A percentile compares a stretch with the other conserved stretches of the same genome.
phyloP scores from a whole-genome alignment of 2,113 vertebrate genomes.

The Oxyura jamaicensis region DNA sequence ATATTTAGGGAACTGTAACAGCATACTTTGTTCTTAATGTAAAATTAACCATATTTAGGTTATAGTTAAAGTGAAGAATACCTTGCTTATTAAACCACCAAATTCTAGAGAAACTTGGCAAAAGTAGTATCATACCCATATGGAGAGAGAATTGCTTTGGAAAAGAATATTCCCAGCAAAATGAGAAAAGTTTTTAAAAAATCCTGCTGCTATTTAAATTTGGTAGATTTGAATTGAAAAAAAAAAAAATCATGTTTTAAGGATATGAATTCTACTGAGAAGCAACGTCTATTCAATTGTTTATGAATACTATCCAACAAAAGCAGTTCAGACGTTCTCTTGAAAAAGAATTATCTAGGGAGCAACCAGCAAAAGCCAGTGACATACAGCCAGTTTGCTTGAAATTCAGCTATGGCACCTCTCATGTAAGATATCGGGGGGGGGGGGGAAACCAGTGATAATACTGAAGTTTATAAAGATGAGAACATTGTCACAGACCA shows the following conservation, averaged over 20 bases:
- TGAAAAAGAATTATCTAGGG: neutral
- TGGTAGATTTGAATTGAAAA: neutral
- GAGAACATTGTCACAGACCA: neutral
- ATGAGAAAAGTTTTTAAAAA: neutral
- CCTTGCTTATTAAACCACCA: neutral
- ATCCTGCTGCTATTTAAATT: neutral
- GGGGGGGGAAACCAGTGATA: neutral
- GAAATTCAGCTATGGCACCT: neutral
- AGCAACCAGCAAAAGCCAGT: neutral
- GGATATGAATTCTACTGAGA: neutral
- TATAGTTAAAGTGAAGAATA: neutral
- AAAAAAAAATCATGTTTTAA: neutral
- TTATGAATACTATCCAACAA: neutral
- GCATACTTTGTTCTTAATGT: neutral
- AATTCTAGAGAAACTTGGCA: neutral
- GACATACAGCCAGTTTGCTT: neutral
- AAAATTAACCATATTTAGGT: neutral
- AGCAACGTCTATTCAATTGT: neutral
- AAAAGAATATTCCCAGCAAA: neutral
- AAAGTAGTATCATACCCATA: neutral
- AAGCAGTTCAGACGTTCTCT: neutral
- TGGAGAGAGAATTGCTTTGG: neutral
- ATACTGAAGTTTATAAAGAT: neutral
- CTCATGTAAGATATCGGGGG: neutral
- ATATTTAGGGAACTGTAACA: neutral